These are phyloP conservation scores for Araneus ventricosus DNA, from an alignment of 1,140 invertebrate species.

Conservation along the genomic window DNA sequence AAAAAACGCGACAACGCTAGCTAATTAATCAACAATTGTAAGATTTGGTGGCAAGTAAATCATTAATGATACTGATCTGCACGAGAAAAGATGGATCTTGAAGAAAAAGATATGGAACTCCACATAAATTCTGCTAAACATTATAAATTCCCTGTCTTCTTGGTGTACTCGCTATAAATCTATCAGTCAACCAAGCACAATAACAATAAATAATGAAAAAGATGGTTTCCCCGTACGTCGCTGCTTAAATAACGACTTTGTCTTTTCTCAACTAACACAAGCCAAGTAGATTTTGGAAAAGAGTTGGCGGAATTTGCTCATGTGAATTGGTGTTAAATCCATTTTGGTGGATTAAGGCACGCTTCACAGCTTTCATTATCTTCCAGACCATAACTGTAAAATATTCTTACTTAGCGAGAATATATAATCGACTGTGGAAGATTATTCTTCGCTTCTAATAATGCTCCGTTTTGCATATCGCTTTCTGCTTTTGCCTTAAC, in stretches of 20 bases:
- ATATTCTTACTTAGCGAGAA: not conserved
- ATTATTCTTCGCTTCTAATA: not conserved
- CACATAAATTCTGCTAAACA: not conserved
- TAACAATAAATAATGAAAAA: slow-evolving; percentile 34
- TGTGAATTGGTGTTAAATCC: slow-evolving; percentile 30
- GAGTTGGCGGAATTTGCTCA: not conserved
- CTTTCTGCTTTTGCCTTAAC: not conserved
- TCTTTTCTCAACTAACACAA: not conserved
- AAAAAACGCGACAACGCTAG: no score
- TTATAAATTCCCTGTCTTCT: slow-evolving; percentile 28
- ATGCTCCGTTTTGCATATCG: not conserved
- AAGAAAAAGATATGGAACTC: not conserved
- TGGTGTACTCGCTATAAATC: not conserved
- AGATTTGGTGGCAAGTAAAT: no score
- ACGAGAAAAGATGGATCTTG: not conserved
- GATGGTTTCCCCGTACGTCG: not conserved
- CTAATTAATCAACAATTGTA: no score
- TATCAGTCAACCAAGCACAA: not conserved
- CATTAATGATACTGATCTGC: not conserved
- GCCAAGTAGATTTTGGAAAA: not conserved
- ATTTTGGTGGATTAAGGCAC: slow-evolving; percentile 4
- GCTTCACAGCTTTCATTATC: not conserved
- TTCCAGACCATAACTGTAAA: not conserved
- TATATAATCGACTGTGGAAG: not conserved
- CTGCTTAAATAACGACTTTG: slow-evolving; percentile 36